Evolutionary conservation across 2,797 vertebrate genomes (phyloP), one percentile per base, ranked within the genome.

Genomic region (Myotis planiceps): DNA sequence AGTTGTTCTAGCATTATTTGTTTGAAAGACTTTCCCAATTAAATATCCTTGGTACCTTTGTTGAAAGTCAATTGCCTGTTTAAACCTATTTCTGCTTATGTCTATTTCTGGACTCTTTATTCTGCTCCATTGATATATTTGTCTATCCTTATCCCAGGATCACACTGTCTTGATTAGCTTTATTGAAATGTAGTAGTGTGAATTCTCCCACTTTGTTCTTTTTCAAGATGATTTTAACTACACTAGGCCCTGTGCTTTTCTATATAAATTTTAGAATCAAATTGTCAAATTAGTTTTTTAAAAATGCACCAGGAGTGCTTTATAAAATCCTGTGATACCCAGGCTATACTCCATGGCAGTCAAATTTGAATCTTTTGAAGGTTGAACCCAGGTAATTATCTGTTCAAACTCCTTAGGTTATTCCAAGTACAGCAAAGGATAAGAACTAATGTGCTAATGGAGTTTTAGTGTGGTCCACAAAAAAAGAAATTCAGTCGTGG

Each of bases 41-140:
- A 75, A 92, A 72, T 90, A 47, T 90, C 63, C 21, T 87, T 72
- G n/a, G 60, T 29, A 14, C 32, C 72, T 95, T 93, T 60, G 51
- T 89, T 88, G 60, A 75, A 88, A 95, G 76, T 92, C 78, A 71
- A 0, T 83, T 82, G 34, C 39, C 68, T 85, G n/a, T 76, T 82
- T 66, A 60, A 76, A 39, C 92, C 47, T 71, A 0, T 76, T 92
- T 87, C n/a, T 94, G 47, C 74, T 88, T 84, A 45, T 68, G 23
- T 85, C 74, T 94, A 12, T 84, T 92, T 75, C 29, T 84, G 55
- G 29, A 81, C 8, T 29, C 29, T 71, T 0, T 51, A 0, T 82
- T 84, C 69, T 69, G 34, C 25, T 90, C 23, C 42, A 71, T 18
- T 95, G 74, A 58, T 72, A 16, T n/a, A 37, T 84, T 39, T 94